A percentile compares a stretch with the other conserved stretches of the same genome.
These are phyloP conservation scores for Salarias fasciatus DNA, from an alignment of 2,797 vertebrate species.

Conservation along the genomic window DNA sequence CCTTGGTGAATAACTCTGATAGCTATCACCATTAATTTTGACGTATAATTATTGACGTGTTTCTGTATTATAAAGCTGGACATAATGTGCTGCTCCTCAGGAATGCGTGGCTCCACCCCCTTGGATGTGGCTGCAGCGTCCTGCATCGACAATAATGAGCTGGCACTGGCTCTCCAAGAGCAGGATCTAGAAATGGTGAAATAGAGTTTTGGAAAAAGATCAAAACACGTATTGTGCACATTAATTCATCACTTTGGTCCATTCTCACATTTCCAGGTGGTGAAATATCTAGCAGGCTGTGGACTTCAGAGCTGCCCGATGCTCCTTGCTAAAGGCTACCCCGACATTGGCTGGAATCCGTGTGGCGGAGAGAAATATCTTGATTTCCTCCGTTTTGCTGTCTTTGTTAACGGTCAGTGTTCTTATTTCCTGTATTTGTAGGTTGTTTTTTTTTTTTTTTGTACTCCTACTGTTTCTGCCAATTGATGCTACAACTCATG, in stretches of 20 bases:
- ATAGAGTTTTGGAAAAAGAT: background rate
- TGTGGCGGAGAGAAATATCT: constrained; percentile 94
- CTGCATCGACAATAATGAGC: constrained; percentile 96
- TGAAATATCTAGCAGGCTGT: constrained; percentile 93
- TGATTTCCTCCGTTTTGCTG: constrained; percentile 94
- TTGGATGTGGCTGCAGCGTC: constrained; percentile 95
- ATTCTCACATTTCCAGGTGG: constrained; percentile 82
- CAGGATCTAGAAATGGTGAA: constrained; percentile 95
- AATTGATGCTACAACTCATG: background rate
- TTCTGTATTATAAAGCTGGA: constrained; percentile 4
- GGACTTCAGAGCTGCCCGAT: constrained; percentile 95
- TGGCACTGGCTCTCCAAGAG: constrained; percentile 93
- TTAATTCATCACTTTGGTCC: background rate
- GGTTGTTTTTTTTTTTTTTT: background rate
- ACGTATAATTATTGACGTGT: constrained; percentile 1
- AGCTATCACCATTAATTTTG: background rate
- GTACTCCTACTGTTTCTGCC: background rate
- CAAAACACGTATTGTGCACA: background rate
- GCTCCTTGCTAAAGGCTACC: constrained; percentile 93
- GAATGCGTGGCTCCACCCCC: constrained; percentile 95
- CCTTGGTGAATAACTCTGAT: constrained; percentile 83
- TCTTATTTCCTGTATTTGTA: too few species aligned
- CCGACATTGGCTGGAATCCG: constrained; percentile 96
- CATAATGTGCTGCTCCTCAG: constrained; percentile 63
- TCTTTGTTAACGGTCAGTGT: constrained; percentile 93